A percentile compares a stretch with the other conserved stretches of the same genome.
These are phyloP conservation scores for Sarcophaga rosellei DNA, from an alignment of 2,888 invertebrate genomes.

Conservation along the genomic window DNA sequence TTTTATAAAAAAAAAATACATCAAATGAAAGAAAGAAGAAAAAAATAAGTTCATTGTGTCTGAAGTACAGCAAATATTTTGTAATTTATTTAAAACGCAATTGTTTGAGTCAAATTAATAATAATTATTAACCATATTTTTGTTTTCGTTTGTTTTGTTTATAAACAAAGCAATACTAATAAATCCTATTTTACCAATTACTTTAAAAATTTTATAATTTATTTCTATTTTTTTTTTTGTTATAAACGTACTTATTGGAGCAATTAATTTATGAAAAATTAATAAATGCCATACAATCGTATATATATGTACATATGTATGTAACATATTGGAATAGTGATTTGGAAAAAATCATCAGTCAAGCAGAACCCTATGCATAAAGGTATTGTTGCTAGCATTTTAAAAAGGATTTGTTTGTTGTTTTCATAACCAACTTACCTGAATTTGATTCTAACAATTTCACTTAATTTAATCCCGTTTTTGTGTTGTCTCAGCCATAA, in stretches of 20 bases:
- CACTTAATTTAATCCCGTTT: neutral
- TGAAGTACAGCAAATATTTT: constrained; percentile 39
- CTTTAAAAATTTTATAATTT: constrained; percentile 34
- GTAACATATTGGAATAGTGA: neutral
- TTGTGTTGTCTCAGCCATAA: neutral
- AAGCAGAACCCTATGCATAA: neutral
- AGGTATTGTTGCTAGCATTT: neutral
- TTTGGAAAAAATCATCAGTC: neutral
- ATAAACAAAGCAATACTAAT: constrained; percentile 37
- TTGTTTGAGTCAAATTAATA: constrained; percentile 23
- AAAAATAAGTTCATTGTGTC: neutral
- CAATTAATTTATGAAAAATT: constrained; percentile 41
- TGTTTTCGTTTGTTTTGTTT: constrained; percentile 18
- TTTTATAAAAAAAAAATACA: constrained; percentile 31
- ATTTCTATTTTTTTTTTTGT: too few species aligned
- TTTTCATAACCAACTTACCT: neutral
- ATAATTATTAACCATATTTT: constrained; percentile 27
- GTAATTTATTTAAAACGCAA: constrained; percentile 54
- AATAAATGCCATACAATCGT: neutral
- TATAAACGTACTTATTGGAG: constrained; percentile 50
- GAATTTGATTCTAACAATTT: neutral
- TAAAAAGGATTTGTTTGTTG: neutral
- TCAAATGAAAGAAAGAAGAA: constrained; percentile 21
- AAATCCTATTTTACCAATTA: constrained; percentile 40
- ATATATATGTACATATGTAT: too few species aligned